Conservation (phyloP, 2,797 vertebrate species). For the Chelonia mydas region DNA sequence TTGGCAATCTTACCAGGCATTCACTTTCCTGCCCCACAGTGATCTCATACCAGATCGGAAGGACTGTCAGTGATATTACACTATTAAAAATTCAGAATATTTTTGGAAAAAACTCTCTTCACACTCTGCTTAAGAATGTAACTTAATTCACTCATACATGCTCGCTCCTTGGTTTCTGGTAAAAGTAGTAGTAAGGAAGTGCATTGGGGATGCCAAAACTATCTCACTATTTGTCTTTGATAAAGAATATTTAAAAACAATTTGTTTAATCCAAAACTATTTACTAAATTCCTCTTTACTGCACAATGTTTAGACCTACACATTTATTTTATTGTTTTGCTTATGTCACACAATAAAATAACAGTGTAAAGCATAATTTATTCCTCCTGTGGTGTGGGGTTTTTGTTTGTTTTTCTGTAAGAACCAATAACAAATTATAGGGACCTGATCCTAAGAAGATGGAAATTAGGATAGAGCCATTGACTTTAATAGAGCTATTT, state of each 20-base stretch:
- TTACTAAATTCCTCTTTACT: background rate
- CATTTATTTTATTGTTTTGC: background rate
- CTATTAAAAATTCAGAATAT: background rate
- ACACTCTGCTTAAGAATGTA: background rate
- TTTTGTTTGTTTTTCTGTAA: background rate
- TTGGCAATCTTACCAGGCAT: no score
- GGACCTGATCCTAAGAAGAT: background rate
- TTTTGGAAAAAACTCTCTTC: background rate
- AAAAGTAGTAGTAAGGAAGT: background rate
- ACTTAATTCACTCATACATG: background rate
- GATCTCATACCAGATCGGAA: background rate
- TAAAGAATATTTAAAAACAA: background rate
- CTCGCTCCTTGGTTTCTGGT: background rate
- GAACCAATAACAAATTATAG: background rate
- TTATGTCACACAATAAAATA: background rate
- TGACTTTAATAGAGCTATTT: background rate
- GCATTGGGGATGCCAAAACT: background rate
- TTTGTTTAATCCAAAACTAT: background rate
- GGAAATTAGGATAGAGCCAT: background rate
- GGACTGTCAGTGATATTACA: background rate
- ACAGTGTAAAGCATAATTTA: background rate
- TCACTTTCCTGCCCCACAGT: background rate
- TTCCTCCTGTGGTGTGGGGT: background rate
- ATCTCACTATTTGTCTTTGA: background rate
- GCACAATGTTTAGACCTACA: background rate